These are phyloP conservation scores for Choloepus hoffmanni DNA, from an alignment of 2,113 vertebrate genomes.

Conservation along the genomic window DNA sequence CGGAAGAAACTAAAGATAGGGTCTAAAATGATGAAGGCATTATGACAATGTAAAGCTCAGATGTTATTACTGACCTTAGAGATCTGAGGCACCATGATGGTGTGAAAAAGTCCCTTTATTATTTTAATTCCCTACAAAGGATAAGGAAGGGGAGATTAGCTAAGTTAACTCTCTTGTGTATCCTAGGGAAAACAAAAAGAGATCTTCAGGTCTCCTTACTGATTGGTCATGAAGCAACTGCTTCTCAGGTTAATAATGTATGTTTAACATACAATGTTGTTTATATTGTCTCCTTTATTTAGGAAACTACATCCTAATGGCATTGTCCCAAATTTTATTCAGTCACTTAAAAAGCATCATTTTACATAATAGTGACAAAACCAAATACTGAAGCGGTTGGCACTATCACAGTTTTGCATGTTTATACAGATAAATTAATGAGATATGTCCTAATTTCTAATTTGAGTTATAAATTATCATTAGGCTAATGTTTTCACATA, in stretches of 20 bases:
- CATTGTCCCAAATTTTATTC: not conserved
- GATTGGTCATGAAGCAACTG: not conserved
- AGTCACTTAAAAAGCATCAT: not conserved
- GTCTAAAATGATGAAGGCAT: no score
- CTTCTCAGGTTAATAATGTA: not conserved
- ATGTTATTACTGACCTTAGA: no score
- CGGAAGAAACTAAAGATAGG: no score
- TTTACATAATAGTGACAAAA: not conserved
- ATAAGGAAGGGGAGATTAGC: not conserved
- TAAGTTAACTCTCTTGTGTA: not conserved
- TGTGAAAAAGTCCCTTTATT: no score
- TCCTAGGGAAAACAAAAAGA: not conserved
- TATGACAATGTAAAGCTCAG: no score
- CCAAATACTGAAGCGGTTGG: not conserved
- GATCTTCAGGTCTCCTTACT: not conserved
- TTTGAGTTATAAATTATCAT: not conserved
- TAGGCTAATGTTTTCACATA: not conserved
- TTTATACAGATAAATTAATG: not conserved
- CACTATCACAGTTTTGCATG: not conserved
- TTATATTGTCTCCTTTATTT: not conserved
- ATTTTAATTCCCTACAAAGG: no score
- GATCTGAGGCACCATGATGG: no score
- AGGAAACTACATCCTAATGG: not conserved
- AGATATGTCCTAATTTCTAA: not conserved
- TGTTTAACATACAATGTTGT: no score